Evolutionary conservation across 2,797 vertebrate species (phyloP).

Genomic region (Leuciscus waleckii): DNA sequence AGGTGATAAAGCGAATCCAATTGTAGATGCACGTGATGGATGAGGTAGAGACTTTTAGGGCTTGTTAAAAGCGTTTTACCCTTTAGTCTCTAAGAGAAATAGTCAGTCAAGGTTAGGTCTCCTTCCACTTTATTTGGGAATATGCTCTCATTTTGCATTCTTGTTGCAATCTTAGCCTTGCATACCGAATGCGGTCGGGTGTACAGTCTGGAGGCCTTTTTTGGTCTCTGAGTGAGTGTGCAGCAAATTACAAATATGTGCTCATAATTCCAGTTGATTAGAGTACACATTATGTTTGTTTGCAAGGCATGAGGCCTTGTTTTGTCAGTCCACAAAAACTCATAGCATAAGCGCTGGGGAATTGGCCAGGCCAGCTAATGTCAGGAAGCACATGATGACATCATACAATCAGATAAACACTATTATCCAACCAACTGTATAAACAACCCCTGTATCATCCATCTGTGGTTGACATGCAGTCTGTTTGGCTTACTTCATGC

Average conservation of each 20-base stretch:
- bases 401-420: conserved; percentile 25
- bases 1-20: conserved; percentile 35
- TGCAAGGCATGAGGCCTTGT: background rate
- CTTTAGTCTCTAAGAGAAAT: background rate
- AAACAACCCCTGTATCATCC: background rate
- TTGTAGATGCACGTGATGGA: conserved; percentile 26
- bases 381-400: conserved; percentile 17
- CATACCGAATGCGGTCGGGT: conserved; percentile 3
- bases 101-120: conserved; percentile 10
- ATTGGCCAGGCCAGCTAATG: conserved; percentile 14
- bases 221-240: conserved; percentile 11
- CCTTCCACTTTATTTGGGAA: conserved; percentile 26
- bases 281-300: conserved; percentile 30
- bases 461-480: background rate
- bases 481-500: conserved; percentile 6
- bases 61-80: conserved; percentile 28
- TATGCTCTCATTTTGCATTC: conserved; percentile 29
- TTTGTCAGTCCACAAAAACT: conserved; percentile 14
- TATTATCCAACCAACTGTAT: conserved; percentile 33
- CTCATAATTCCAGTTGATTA: conserved; percentile 4
- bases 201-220: conserved; percentile 12
- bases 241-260: conserved; percentile 27
- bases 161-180: conserved; percentile 13
- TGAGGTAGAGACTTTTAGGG: conserved; percentile 10
- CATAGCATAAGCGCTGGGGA: background rate